phyloP scores from a whole-genome alignment of 2,113 vertebrate species.

The Eonycteris spelaea region DNA sequence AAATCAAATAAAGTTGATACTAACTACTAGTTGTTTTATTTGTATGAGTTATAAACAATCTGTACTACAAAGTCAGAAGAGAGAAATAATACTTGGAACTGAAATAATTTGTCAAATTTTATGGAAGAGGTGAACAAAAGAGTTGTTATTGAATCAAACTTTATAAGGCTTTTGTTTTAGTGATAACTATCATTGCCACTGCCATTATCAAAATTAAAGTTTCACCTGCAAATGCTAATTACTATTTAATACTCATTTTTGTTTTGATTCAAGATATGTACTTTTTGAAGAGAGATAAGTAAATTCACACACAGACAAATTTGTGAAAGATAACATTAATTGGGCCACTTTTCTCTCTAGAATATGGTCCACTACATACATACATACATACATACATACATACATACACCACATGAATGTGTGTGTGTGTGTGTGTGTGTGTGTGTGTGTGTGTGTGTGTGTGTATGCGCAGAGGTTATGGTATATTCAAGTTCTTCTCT shows the following conservation, averaged over 20 bases:
- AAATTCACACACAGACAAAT: not conserved
- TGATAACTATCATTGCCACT: not conserved
- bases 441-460: not conserved
- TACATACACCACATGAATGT: not conserved
- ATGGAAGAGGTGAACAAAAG: not conserved
- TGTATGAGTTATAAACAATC: not conserved
- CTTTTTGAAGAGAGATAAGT: not conserved
- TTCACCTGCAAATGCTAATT: not conserved
- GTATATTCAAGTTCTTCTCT: not conserved
- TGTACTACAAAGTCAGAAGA: not conserved
- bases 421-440: too few relatives aligned
- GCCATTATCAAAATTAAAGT: not conserved
- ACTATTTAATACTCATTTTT: not conserved
- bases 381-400: too few relatives aligned
- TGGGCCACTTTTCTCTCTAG: not conserved
- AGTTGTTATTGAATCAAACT: not conserved
- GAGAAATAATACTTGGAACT: not conserved
- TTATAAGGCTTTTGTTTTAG: not conserved
- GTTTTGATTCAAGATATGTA: not conserved
- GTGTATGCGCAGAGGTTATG: not conserved
- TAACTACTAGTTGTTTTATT: not conserved
- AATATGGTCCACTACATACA: not conserved
- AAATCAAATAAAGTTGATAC: not conserved
- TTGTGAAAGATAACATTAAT: not conserved
- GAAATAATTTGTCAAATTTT: not conserved